These are phyloP conservation scores for Alentia gelatinosa DNA, from an alignment of 2,888 invertebrate species.

Conservation along the genomic window DNA sequence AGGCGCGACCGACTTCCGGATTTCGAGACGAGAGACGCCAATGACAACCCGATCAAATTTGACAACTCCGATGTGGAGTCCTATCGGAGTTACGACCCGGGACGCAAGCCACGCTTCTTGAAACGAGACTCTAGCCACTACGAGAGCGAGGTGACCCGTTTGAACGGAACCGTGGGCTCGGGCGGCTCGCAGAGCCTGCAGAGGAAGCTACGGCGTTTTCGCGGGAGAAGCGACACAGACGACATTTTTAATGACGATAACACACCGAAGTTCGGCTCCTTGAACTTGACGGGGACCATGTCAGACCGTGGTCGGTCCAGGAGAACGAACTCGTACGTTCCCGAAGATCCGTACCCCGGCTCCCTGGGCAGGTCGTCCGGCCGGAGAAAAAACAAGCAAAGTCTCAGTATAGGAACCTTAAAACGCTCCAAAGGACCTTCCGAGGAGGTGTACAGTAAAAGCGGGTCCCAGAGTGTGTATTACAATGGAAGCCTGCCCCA, in stretches of 20 bases:
- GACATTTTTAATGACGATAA: not conserved
- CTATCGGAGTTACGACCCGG: constrained; percentile 58
- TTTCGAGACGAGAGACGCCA: not conserved
- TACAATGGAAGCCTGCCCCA: not conserved
- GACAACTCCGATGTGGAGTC: constrained; percentile 31
- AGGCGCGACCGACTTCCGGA: constrained; percentile 6
- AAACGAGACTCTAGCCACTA: not conserved
- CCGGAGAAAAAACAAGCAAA: not conserved
- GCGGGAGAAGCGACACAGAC: not conserved
- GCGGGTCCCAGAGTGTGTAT: not conserved
- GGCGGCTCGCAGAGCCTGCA: constrained; percentile 37
- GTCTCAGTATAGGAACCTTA: not conserved
- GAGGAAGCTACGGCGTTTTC: constrained; percentile 45
- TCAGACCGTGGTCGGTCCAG: constrained; percentile 16
- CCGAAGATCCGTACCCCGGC: not conserved
- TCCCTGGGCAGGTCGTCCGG: constrained; percentile 8
- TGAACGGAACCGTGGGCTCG: constrained; percentile 27
- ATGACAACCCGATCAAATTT: not conserved
- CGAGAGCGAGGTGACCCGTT: not conserved
- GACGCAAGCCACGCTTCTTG: not conserved
- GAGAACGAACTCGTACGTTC: not conserved
- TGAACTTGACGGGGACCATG: constrained; percentile 2
- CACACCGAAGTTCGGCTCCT: not conserved
- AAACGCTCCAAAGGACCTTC: not conserved
- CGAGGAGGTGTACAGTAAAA: constrained; percentile 23